Evolutionary conservation across 2,888 invertebrate genomes (phyloP).

Genomic region (Corbicula japonica): DNA sequence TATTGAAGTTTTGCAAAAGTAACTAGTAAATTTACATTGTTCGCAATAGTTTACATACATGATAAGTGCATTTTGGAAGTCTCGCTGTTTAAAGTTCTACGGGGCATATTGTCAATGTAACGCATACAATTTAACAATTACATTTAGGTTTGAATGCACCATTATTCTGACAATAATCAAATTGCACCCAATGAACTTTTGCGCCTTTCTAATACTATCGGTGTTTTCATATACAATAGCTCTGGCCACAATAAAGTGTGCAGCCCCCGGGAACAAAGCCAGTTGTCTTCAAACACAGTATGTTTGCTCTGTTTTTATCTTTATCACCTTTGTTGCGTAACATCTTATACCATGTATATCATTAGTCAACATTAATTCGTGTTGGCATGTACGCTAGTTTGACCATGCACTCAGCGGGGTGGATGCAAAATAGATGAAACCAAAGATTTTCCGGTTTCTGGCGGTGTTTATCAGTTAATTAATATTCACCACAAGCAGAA

Average conservation of each 20-base stretch:
- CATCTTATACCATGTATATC: neutral
- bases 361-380: neutral
- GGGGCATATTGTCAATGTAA: too few species aligned
- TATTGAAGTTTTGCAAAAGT: too few species aligned
- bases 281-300: neutral
- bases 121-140: too few species aligned
- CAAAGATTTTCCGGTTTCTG: neutral
- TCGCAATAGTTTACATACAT: too few species aligned
- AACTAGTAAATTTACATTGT: too few species aligned
- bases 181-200: conserved; percentile 18
- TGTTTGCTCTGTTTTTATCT: neutral
- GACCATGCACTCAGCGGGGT: conserved; percentile 9
- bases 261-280: neutral
- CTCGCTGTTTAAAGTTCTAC: too few species aligned
- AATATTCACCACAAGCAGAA: neutral
- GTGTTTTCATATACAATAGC: neutral
- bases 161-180: too few species aligned
- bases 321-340: conserved; percentile 20
- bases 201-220: neutral
- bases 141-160: too few species aligned
- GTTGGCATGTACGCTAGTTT: neutral
- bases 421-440: neutral
- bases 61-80: too few species aligned
- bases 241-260: neutral
- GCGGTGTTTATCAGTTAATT: neutral